Evolutionary conservation across 2,888 invertebrate genomes (phyloP).

Genomic region (Pseudeuparius sepicola): DNA sequence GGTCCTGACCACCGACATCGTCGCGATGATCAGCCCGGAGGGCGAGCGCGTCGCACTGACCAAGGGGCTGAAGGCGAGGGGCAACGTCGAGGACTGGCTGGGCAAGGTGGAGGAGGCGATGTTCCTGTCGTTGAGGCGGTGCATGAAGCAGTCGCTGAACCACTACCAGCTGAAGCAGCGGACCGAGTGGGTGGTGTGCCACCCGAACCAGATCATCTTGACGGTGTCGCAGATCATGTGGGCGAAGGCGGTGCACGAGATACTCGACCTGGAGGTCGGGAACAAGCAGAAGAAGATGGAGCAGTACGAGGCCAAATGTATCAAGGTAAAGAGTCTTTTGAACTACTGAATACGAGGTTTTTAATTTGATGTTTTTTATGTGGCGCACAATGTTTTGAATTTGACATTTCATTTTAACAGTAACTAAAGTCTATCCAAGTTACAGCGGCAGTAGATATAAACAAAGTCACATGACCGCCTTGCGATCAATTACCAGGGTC

Average conservation of each 20-base stretch:
- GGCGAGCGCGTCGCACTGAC: slow-evolving; percentile 65
- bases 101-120: slow-evolving; percentile 85
- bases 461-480: too few species aligned
- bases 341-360: not conserved
- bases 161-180: slow-evolving; percentile 57
- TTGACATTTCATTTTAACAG: too few species aligned
- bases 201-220: slow-evolving; percentile 71
- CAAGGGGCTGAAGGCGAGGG: slow-evolving; percentile 71
- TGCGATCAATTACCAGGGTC: too few species aligned
- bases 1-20: slow-evolving; percentile 67
- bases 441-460: too few species aligned
- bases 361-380: too few species aligned
- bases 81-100: slow-evolving; percentile 88
- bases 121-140: slow-evolving; percentile 66
- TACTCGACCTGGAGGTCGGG: slow-evolving; percentile 44
- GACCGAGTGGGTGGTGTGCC: slow-evolving; percentile 62
- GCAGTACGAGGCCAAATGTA: slow-evolving; percentile 59
- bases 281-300: slow-evolving; percentile 50
- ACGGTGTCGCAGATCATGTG: slow-evolving; percentile 86
- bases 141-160: slow-evolving; percentile 60
- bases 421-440: too few species aligned
- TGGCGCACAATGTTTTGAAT: not conserved
- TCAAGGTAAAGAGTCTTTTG: slow-evolving; percentile 37
- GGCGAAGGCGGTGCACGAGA: slow-evolving; percentile 68
- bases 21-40: slow-evolving; percentile 86